A percentile compares a stretch with the other conserved stretches of the same genome.
Evolutionary conservation across 1,140 invertebrate genomes (phyloP).

Genomic region (Brachystomella parvula): DNA sequence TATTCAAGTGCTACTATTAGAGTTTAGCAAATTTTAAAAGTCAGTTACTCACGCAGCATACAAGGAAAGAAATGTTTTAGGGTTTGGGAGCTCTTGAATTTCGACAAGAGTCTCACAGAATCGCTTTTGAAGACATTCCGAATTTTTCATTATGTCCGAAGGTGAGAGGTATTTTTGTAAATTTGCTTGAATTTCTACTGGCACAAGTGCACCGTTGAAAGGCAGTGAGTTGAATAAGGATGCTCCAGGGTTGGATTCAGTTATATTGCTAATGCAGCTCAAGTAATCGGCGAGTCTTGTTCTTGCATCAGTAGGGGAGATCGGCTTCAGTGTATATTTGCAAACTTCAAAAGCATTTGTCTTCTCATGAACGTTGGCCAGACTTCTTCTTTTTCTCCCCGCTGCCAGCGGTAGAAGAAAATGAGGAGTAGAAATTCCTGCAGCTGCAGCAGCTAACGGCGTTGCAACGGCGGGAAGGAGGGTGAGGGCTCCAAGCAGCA

Average conservation of each 20-base stretch:
- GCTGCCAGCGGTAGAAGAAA: slow-evolving; percentile 19
- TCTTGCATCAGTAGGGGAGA: no score
- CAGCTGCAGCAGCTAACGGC: slow-evolving; percentile 22
- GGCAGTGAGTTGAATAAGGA: slow-evolving; percentile 16
- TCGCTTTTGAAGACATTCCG: slow-evolving; percentile 25
- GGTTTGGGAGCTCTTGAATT: slow-evolving; percentile 1
- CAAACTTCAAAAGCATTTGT: slow-evolving; percentile 1
- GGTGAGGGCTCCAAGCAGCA: slow-evolving; percentile 30
- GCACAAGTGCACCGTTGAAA: slow-evolving; percentile 14
- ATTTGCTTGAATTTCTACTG: slow-evolving; percentile 16
- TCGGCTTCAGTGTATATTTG: neutral
- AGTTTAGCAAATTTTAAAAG: neutral
- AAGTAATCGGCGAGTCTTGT: neutral
- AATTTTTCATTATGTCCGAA: slow-evolving; percentile 20
- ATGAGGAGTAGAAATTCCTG: slow-evolving; percentile 11
- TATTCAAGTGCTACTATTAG: neutral
- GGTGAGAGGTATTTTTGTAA: slow-evolving; percentile 19
- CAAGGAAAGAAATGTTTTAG: neutral
- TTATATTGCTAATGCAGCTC: neutral
- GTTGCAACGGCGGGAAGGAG: slow-evolving; percentile 23
- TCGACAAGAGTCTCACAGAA: slow-evolving; percentile 19
- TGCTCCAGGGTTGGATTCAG: neutral
- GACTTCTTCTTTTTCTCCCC: slow-evolving; percentile 17
- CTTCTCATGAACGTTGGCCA: neutral
- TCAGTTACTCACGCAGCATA: slow-evolving; percentile 6